Evolutionary conservation across 2,888 invertebrate genomes (phyloP).

Genomic region (Agrochola lota): DNA sequence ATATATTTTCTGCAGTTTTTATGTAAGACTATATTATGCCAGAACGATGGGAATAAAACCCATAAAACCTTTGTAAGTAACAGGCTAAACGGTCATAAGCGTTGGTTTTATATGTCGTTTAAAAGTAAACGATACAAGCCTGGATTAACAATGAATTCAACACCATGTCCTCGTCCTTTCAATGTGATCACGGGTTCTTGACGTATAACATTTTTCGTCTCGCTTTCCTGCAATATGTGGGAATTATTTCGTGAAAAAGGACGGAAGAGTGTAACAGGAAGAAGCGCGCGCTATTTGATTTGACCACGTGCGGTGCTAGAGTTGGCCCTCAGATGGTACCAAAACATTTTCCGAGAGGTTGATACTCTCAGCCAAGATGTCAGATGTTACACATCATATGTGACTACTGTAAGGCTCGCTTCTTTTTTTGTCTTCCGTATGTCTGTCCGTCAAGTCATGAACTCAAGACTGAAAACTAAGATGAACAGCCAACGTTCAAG

Average conservation of each 20-base stretch:
- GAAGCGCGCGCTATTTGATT: no score
- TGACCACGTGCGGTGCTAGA: no score
- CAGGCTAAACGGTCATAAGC: slow-evolving; percentile 47
- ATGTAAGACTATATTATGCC: slow-evolving; percentile 27
- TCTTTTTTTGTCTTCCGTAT: neutral
- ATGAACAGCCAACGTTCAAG: neutral
- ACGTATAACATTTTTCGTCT: no score
- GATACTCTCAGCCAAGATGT: no score
- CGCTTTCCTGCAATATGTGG: no score
- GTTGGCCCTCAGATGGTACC: no score
- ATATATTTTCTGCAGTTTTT: slow-evolving; percentile 9
- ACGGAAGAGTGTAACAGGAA: no score
- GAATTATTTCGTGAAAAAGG: no score
- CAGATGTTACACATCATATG: no score
- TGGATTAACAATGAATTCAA: slow-evolving; percentile 46
- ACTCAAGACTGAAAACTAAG: neutral
- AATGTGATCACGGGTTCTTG: neutral
- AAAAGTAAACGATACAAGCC: slow-evolving; percentile 28
- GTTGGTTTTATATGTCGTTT: slow-evolving; percentile 48
- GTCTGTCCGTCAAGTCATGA: neutral
- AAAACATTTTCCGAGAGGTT: no score
- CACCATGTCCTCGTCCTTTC: neutral
- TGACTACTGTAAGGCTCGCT: no score
- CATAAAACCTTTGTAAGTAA: slow-evolving; percentile 49
- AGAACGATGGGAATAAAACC: slow-evolving; percentile 54